Evolutionary conservation across 1,140 invertebrate genomes (phyloP).

Genomic region (Drosophila ironensis): DNA sequence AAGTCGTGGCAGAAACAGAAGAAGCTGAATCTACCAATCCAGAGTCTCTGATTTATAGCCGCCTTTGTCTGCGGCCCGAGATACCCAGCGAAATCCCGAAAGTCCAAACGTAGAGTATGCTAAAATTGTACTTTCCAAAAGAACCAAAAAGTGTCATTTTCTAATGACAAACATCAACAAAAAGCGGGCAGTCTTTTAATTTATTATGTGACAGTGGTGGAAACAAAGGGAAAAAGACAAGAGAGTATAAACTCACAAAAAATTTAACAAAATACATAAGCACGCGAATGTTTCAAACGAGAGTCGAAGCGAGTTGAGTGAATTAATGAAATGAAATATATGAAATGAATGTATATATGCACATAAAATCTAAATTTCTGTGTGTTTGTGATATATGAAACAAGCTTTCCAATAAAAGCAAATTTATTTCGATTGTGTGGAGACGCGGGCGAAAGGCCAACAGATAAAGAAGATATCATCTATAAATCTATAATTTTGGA

Average conservation of each 20-base stretch:
- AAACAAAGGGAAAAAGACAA: conserved; percentile 34
- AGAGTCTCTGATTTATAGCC: conserved; percentile 34
- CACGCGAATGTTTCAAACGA: conserved; percentile 66
- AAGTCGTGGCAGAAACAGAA: conserved; percentile 2
- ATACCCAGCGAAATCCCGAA: conserved; percentile 2
- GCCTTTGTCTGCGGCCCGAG: not conserved
- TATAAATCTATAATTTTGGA: conserved; percentile 11
- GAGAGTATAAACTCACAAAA: conserved; percentile 14
- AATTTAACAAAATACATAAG: conserved; percentile 44
- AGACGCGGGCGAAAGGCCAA: conserved; percentile 5
- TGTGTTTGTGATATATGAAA: conserved; percentile 40
- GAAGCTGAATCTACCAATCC: conserved; percentile 59
- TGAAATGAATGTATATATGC: conserved; percentile 1
- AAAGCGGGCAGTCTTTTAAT: conserved; percentile 39
- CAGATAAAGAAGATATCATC: too few species aligned
- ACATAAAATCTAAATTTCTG: not conserved
- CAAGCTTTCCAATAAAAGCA: conserved; percentile 28
- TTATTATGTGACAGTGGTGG: conserved; percentile 64
- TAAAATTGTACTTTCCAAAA: conserved; percentile 3
- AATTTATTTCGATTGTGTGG: conserved; percentile 34
- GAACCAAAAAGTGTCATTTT: conserved; percentile 32
- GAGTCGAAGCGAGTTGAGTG: conserved; percentile 46
- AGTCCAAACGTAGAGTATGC: conserved; percentile 4
- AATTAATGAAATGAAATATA: conserved; percentile 46
- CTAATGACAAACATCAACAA: conserved; percentile 13